Conservation (phyloP, 1,140 invertebrate genomes). For the Ceratitis capitata region DNA sequence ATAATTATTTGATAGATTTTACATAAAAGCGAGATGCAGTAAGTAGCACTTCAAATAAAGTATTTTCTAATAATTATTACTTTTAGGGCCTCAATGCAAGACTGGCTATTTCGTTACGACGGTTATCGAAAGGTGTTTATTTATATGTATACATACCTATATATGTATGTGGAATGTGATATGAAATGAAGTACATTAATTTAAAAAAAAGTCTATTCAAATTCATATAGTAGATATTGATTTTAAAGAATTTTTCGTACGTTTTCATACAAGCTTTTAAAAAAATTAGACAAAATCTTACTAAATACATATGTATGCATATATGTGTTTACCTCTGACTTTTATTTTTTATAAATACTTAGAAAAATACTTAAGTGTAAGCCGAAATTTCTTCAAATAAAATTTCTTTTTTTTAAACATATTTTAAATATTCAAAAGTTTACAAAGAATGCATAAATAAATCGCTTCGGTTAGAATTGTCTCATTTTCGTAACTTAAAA, state of each 20-base stretch:
- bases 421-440: not conserved
- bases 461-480: not conserved
- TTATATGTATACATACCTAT: not conserved
- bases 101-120: not conserved
- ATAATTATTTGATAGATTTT: too few species aligned
- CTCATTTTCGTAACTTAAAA: not conserved
- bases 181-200: not conserved
- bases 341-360: slow-evolving; percentile 12
- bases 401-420: not conserved
- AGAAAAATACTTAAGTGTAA: not conserved
- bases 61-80: too few species aligned
- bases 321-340: not conserved
- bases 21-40: too few species aligned
- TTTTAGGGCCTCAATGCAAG: not conserved
- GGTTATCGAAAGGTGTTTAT: not conserved
- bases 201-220: too few species aligned
- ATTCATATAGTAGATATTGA: too few species aligned
- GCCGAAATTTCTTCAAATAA: not conserved
- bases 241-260: too few species aligned
- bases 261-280: too few species aligned
- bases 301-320: not conserved
- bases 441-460: not conserved
- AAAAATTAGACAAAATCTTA: too few species aligned
- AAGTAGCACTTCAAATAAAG: too few species aligned
- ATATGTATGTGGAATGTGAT: slow-evolving; percentile 12